A percentile compares a stretch with the other conserved stretches of the same genome.
Conservation (phyloP, 2,888 invertebrate species). For the Mythimna ferrago region DNA sequence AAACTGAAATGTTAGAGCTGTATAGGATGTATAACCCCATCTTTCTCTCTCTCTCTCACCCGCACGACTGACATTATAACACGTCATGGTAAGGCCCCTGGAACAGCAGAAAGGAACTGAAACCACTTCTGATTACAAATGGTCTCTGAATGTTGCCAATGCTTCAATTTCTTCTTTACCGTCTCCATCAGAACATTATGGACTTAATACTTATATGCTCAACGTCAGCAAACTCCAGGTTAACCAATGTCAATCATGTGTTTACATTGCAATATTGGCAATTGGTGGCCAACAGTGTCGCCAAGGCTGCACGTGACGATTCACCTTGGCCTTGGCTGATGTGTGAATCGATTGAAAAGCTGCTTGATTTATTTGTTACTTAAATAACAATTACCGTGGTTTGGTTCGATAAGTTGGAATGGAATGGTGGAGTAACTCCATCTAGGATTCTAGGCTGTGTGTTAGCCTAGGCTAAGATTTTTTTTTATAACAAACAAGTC, state of each 20-base stretch:
- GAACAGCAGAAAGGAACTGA: neutral
- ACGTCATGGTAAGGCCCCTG: too few relatives aligned
- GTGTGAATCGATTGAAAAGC: constrained; percentile 52
- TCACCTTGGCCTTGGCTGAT: constrained; percentile 44
- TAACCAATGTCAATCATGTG: constrained; percentile 32
- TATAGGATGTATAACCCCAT: too few relatives aligned
- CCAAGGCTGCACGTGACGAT: constrained; percentile 39
- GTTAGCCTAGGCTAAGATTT: neutral
- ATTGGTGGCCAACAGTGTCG: constrained; percentile 34
- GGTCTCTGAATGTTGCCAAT: neutral
- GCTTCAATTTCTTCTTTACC: neutral
- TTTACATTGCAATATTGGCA: constrained; percentile 28
- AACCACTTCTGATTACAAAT: neutral
- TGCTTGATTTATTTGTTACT: constrained; percentile 26
- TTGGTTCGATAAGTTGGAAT: neutral
- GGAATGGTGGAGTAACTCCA: neutral
- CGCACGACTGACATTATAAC: too few relatives aligned
- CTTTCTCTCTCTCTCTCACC: too few relatives aligned
- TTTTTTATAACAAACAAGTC: neutral
- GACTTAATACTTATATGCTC: neutral
- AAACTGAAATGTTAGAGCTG: too few relatives aligned
- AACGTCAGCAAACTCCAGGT: constrained; percentile 12
- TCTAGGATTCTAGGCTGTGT: neutral
- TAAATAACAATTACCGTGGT: constrained; percentile 11
- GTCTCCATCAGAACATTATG: neutral